Percentiles rank a stretch among this genome's conserved stretches.
These are phyloP conservation scores for Molossus alvarezi DNA, from an alignment of 2,797 vertebrate genomes.

Conservation along the genomic window DNA sequence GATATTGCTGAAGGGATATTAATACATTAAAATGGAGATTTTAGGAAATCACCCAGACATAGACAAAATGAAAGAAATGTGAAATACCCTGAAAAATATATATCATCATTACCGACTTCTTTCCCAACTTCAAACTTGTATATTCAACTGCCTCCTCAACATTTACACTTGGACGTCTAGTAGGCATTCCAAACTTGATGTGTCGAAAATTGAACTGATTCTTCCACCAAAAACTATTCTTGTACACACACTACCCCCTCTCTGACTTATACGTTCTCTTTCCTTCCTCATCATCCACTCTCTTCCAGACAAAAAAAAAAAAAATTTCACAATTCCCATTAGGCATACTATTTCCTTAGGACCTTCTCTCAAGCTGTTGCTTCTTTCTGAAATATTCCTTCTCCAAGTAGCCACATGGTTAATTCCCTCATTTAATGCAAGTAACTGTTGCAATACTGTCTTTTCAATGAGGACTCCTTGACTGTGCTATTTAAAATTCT, in stretches of 20 bases:
- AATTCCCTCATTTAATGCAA: background rate
- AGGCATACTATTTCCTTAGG: background rate
- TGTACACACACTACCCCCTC: background rate
- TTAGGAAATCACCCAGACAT: background rate
- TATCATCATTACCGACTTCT: background rate
- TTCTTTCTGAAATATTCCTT: slow-evolving; percentile 28
- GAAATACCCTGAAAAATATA: background rate
- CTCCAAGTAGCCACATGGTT: background rate
- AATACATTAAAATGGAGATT: slow-evolving; percentile 2
- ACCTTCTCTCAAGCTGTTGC: background rate
- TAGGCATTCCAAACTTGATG: background rate
- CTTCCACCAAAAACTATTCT: background rate
- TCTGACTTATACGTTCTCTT: background rate
- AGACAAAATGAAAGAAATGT: background rate
- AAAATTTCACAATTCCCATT: background rate
- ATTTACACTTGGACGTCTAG: background rate
- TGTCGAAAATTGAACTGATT: background rate
- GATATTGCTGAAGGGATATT: background rate
- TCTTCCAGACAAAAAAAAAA: background rate
- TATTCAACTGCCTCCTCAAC: background rate
- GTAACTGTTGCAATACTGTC: background rate
- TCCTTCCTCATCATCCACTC: background rate
- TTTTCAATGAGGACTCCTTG: background rate
- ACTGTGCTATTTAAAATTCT: slow-evolving; percentile 28
- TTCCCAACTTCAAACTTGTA: background rate